phyloP scores from a whole-genome alignment of 2,797 vertebrate species.

The Buphagus erythrorhynchus region DNA sequence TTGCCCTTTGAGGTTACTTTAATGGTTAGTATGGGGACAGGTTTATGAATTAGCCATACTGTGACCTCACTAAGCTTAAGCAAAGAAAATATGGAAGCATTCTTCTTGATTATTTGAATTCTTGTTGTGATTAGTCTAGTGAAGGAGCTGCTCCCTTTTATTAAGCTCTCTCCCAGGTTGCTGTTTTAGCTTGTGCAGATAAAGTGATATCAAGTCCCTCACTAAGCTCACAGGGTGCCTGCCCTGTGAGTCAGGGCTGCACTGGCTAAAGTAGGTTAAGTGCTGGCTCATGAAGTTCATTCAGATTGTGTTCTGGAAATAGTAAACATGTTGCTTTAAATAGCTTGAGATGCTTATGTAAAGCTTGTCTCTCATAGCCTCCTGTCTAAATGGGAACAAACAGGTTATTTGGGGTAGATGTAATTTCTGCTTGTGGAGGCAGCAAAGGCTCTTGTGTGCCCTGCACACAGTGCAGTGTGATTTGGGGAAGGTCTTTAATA shows the following conservation, averaged over 20 bases:
- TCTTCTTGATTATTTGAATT: background rate
- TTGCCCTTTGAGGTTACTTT: background rate
- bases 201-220: background rate
- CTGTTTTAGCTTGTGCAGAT: background rate
- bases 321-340: conserved; percentile 35
- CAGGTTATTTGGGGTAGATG: background rate
- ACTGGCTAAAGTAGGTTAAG: conserved; percentile 5
- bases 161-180: background rate
- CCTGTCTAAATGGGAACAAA: background rate
- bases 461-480: background rate
- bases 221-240: background rate
- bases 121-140: background rate
- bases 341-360: conserved; percentile 30
- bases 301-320: conserved; percentile 27
- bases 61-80: background rate
- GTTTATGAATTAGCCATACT: background rate
- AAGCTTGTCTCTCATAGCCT: background rate
- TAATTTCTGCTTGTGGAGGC: background rate
- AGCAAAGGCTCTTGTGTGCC: background rate
- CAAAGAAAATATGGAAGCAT: background rate
- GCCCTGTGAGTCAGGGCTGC: background rate
- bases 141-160: background rate
- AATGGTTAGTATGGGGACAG: background rate
- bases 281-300: background rate
- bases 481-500: background rate